Conservation (phyloP, 2,113 vertebrate species). For the Leucosticte australis region DNA sequence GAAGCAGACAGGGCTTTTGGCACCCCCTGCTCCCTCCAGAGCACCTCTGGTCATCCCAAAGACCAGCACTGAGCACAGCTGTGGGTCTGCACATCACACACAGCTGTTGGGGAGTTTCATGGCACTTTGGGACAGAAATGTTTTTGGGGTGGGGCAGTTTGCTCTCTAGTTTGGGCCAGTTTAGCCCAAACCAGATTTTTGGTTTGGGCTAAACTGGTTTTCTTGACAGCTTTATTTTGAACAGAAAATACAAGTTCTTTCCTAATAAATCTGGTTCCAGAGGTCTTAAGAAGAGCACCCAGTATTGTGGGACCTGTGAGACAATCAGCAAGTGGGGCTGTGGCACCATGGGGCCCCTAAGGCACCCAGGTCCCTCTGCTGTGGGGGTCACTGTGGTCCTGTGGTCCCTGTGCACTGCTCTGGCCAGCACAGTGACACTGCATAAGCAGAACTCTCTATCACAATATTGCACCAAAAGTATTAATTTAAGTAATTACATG, state of each 20-base stretch:
- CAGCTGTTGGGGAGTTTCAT: accelerated
- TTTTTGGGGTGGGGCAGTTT: background rate
- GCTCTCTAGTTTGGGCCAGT: background rate
- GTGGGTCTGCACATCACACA: background rate
- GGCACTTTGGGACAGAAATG: background rate
- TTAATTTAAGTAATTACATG: conserved; percentile 65
- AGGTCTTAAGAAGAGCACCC: background rate
- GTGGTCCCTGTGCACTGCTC: accelerated
- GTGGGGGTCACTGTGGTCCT: accelerated
- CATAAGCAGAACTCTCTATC: background rate
- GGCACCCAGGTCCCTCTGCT: accelerated
- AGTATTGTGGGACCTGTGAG: background rate
- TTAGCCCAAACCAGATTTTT: background rate
- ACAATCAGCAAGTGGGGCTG: background rate
- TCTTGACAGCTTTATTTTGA: background rate
- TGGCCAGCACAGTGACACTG: accelerated
- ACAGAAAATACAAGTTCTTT: background rate
- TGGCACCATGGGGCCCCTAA: background rate
- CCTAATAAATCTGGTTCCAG: background rate
- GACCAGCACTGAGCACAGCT: background rate
- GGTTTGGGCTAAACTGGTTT: background rate
- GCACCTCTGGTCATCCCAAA: background rate
- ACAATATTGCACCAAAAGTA: conserved; percentile 20
- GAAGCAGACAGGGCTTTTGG: background rate
- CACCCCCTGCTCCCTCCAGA: background rate